Evolutionary conservation across 1,140 invertebrate species (phyloP).

Genomic region (Ceratina australensis): DNA sequence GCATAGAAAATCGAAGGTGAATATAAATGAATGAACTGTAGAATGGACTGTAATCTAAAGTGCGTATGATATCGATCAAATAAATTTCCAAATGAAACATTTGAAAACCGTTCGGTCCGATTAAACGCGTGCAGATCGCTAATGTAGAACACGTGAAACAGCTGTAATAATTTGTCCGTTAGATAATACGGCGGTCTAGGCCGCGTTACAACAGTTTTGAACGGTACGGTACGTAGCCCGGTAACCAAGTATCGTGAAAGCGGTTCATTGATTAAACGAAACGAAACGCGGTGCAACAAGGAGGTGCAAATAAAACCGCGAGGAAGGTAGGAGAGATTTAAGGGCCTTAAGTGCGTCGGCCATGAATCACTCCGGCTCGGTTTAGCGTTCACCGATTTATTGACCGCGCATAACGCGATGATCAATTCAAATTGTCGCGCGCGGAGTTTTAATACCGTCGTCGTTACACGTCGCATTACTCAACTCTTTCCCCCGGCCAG

Average conservation of each 20-base stretch:
- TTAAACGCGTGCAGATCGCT: no score
- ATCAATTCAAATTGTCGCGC: slow-evolving; percentile 38
- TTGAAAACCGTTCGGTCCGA: no score
- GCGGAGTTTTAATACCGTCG: neutral
- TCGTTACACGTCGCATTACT: slow-evolving; percentile 1
- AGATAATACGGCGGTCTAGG: neutral
- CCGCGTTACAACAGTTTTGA: neutral
- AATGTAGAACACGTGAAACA: neutral
- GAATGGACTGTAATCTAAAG: no score
- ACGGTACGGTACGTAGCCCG: neutral
- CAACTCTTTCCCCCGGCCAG: neutral
- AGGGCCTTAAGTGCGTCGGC: slow-evolving; percentile 15
- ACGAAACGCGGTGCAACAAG: neutral
- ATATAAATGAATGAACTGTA: no score
- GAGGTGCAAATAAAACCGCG: neutral
- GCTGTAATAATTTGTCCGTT: neutral
- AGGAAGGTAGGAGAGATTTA: slow-evolving; percentile 7
- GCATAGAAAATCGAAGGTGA: no score
- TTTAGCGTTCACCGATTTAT: slow-evolving; percentile 22
- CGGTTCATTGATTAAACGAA: neutral
- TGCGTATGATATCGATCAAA: no score
- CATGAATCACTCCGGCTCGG: slow-evolving; percentile 23
- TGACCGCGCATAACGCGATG: slow-evolving; percentile 24
- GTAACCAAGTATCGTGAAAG: neutral
- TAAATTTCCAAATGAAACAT: no score